Base-by-base conservation (phyloP, 2,113 vertebrate genomes). In the Scophthalmus maximus region DNA sequence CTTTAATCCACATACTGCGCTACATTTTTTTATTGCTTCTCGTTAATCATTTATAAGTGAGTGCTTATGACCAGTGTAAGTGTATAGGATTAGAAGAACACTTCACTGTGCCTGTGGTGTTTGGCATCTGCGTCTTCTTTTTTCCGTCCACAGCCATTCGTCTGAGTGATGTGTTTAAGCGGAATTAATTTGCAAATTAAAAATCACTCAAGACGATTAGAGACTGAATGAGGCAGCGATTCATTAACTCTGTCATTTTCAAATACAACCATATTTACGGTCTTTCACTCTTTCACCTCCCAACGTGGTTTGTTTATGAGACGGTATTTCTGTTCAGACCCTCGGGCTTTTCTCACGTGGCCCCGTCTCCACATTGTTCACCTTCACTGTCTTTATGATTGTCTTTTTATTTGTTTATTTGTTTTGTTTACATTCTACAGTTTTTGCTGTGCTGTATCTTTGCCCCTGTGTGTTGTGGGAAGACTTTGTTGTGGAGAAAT, bases 361-460 rank as follows among this genome's bases (percentile, higher is more conserved):
- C 17, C 11, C 32, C 20, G 27, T 47, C 26, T n/a, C 8, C 25
- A 50, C 6, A 1, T 61, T 62, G 68, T 65, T 70, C 58, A 42
- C 17, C 15, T 18, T 8, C 1, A 4, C 34, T 23, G 14, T 40
- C 6, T 46, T 71, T 40, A n/a, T n/a, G n/a, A n/a, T n/a, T n/a
- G n/a, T n/a, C 25, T 34, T 10, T 15, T 17, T n/a, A 0, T 67
- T 25, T 56, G 18, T 64, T 51, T 60, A 6, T 36, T 29, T 38
- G 22, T 47, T 67, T 14, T 22, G 3, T 38, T 38, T 9, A 66
- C 12, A 52, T 20, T 25, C 9, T 8, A 6, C 22, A 44, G 22
- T 42, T 36, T 18, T 26, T 56, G 8, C 29, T 11, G 20, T 20
- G 3, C 27, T 64, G 22, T 52, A 1, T 52, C 8, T 46, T 58